Evolutionary conservation across 2,113 vertebrate species (phyloP).

Genomic region (Dolichotis patagonum): DNA sequence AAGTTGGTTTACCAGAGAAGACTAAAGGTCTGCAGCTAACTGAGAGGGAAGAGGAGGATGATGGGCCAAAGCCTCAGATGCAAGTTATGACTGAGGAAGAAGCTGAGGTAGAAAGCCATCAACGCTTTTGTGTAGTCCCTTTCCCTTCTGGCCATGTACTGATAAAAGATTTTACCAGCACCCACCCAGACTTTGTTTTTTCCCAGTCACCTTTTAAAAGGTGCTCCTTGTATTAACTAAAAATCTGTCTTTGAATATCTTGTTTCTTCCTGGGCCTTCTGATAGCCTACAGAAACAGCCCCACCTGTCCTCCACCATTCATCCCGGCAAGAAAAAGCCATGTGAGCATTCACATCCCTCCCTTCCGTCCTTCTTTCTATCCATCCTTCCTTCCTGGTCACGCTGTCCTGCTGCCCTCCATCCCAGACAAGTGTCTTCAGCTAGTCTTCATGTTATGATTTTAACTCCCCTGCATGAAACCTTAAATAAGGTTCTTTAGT

Average conservation of each 20-base stretch:
- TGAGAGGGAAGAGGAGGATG: background rate
- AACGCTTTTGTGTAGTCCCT: accelerated
- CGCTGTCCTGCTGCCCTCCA: background rate
- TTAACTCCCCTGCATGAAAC: background rate
- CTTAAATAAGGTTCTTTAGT: background rate
- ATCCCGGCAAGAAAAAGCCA: background rate
- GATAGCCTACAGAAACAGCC: background rate
- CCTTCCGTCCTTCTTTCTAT: too few species aligned
- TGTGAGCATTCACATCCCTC: background rate
- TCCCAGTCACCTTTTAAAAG: background rate
- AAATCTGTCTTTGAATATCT: background rate
- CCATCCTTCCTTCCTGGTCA: background rate
- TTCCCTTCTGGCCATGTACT: background rate
- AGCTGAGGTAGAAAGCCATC: background rate
- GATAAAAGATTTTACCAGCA: background rate
- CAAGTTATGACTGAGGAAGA: background rate
- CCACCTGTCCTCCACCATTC: background rate
- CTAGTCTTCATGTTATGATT: background rate
- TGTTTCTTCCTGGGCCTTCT: background rate
- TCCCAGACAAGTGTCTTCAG: background rate
- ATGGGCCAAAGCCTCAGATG: background rate
- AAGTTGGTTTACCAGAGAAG: background rate
- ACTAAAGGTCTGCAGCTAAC: background rate
- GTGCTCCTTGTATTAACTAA: background rate
- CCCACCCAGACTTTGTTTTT: background rate